A percentile compares a stretch with the other conserved stretches of the same genome.
Evolutionary conservation across 2,797 vertebrate species (phyloP).

Genomic region (Heterohyrax brucei): DNA sequence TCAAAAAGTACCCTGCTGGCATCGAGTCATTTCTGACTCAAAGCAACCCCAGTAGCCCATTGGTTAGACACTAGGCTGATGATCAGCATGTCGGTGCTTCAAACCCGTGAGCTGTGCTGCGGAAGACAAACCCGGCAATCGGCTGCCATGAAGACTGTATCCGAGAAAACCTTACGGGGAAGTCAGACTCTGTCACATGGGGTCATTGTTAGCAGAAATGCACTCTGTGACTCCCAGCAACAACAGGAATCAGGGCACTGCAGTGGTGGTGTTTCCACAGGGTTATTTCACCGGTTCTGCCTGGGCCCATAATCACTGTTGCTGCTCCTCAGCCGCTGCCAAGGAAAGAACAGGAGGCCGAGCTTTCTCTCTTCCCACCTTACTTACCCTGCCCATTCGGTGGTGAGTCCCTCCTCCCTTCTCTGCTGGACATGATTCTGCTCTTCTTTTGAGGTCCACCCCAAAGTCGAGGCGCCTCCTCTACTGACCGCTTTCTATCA

Average conservation of each 20-base stretch:
- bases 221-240: background rate
- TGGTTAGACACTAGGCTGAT: background rate
- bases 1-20: background rate
- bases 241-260: background rate
- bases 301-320: accelerated
- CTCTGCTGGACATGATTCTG: background rate
- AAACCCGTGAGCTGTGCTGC: background rate
- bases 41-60: background rate
- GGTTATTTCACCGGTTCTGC: background rate
- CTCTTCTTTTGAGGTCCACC: background rate
- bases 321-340: background rate
- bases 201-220: background rate
- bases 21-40: background rate
- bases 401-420: background rate
- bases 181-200: background rate
- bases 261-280: accelerated
- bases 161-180: background rate
- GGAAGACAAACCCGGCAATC: background rate
- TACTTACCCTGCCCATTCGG: too few species aligned
- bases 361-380: background rate
- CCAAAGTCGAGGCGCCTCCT: background rate
- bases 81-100: background rate
- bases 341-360: background rate
- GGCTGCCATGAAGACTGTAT: background rate
- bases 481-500: background rate